Base-by-base conservation (phyloP, 1,140 invertebrate genomes). In the Camponotus floridanus region DNA sequence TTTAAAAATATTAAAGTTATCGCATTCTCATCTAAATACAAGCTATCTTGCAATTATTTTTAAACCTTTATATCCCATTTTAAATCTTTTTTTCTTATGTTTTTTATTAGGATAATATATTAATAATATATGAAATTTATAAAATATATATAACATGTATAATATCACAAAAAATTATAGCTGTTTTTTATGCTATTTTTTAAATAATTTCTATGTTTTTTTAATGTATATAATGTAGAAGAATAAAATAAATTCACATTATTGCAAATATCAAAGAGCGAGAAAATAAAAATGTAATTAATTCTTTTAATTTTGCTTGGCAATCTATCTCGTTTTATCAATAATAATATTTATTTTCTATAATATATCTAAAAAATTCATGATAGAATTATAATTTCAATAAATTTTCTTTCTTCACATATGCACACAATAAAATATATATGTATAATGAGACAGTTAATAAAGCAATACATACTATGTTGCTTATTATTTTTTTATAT, bases 241-340 rank as follows among this genome's bases (percentile, higher is more conserved):
- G 61, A 84, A 45, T 73, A 11, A 31, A 84, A 55, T 39, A 55
- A 79, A 51, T 0, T 67, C 57, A 57, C 55, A 68, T 39, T 79
- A 79, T 68, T 61, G 31, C 15, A 36, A 81, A 70, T 39, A 71
- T 61, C 39, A 74, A 45, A 81, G 78, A 85, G 57, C 81, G 31
- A 67, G 76, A 70, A 51, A 62, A 39, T 13, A 78, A 88, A 79
- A 45, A 45, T 71, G 86, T 85, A 91, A 91, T 90, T 85, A 78
- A 87, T 87, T 91, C 89, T 91, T 90, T 26, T 90, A 80, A 91
- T 90, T 91, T 87, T 76, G 21, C 55, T 86, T 55, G 31, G 64
- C 51, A 26, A 39, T 36, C 26, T 36, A n/a, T 73, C 74, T 79
- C 76, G 26, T 67, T 76, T 83, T 62, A 71, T 84, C 65, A 70